Conservation (phyloP, 2,797 vertebrate species). For the Scolopax rusticola region DNA sequence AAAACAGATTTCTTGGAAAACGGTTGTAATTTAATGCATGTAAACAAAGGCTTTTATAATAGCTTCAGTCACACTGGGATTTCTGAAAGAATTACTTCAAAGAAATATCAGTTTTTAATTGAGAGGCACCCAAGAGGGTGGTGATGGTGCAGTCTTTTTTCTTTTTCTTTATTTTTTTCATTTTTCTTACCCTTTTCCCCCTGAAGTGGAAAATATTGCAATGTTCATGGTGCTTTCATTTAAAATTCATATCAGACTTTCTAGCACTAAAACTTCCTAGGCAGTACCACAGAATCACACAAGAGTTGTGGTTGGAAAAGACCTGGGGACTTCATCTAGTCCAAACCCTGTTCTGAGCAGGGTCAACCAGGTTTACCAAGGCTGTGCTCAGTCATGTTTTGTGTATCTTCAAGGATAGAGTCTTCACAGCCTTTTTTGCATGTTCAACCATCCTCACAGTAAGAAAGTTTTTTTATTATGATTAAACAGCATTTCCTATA, state of each 20-base stretch:
- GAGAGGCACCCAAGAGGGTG: background rate
- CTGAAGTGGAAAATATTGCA: background rate
- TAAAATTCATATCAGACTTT: background rate
- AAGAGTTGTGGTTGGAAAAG: background rate
- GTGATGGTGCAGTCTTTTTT: background rate
- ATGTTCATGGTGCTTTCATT: background rate
- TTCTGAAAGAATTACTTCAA: conserved; percentile 37
- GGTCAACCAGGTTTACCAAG: background rate
- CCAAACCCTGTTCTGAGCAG: background rate
- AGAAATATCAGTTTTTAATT: conserved; percentile 49
- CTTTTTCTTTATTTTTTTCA: background rate
- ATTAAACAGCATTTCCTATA: background rate
- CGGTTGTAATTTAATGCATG: conserved; percentile 47
- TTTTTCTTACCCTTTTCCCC: background rate
- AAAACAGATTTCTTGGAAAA: conserved; percentile 65
- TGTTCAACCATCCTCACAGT: background rate
- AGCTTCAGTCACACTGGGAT: background rate
- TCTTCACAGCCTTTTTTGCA: background rate
- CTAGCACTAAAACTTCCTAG: background rate
- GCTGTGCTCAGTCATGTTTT: background rate
- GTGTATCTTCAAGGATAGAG: background rate
- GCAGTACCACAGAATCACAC: background rate
- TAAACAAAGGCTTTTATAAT: conserved; percentile 59
- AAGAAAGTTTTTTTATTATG: background rate
- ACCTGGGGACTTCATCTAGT: background rate